Base-by-base conservation (phyloP, 2,888 invertebrate species). In the Platycheirus rosarum region DNA sequence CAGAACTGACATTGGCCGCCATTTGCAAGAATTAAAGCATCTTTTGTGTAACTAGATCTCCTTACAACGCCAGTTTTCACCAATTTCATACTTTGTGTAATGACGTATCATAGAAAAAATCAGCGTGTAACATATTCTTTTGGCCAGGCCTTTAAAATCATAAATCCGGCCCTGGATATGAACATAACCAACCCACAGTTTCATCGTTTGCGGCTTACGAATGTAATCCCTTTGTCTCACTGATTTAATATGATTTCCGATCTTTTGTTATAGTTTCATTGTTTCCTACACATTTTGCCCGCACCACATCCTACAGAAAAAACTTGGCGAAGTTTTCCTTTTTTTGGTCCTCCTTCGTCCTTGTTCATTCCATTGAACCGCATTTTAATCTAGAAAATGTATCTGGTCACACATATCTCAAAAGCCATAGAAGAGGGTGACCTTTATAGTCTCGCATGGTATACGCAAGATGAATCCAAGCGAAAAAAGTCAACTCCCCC, bases 181-280 rank as follows among this genome's bases (percentile, higher is more conserved):
- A 26, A 26, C 4, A 13, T 2, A 40, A 6, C 4, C 13, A 26
- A 9, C 55, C 29, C 53, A 32, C n/a, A 51, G 16, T 2, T 51
- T 49, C 13, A 40, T 60, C 66, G 76, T 66, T 71, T 71, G 48
- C 37, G 71, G 63, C 73, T 68, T 60, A 46, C 78, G 84, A 60
- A 84, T 73, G 78, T 84, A 84, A 84, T 84, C 77, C 84, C 84
- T 84, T 84, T 84, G 85, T 85, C 80, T 84, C 77, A 60, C 77
- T 84, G 84, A 85, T 84, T 85, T 84, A 71, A 84, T 85, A 85
- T 84, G 85, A 85, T 85, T 85, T 84, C 85, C 85, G 84, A 85
- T 85, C 85, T 84, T 74, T 85, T 85, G 85, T 84, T 76, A 68
- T 68, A 77, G 74, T 73, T 77, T 71, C 78, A 66, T 80, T 84